Percentiles rank a stretch among this genome's conserved stretches.
Conservation (phyloP, 2,113 vertebrate species). For the Neomonachus schauinslandi region DNA sequence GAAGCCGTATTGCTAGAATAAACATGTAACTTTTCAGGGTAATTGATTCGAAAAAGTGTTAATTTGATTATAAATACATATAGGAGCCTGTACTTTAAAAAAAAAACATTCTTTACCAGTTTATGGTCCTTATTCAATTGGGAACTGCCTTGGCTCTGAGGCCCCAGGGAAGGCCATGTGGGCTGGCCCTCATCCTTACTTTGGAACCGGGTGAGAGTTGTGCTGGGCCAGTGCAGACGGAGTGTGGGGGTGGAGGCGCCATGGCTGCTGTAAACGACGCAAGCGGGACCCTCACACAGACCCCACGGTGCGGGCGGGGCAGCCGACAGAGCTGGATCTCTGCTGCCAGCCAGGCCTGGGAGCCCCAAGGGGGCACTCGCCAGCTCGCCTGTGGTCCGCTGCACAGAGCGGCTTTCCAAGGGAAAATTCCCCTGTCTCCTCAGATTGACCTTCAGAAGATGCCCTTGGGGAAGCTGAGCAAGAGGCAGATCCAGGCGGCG, state of each 20-base stretch:
- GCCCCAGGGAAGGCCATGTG: too few relatives aligned
- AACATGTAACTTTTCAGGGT: not conserved
- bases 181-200: not conserved
- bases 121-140: not conserved
- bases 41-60: not conserved
- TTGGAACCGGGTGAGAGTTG: not conserved
- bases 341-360: not conserved
- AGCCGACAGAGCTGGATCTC: not conserved
- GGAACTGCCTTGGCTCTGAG: not conserved
- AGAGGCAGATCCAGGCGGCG: slow-evolving; percentile 97
- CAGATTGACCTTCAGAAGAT: slow-evolving; percentile 99
- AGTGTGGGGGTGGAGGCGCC: rapidly evolving
- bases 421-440: not conserved
- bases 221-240: not conserved
- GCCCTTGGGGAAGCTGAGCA: slow-evolving; percentile 98
- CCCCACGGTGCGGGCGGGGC: rapidly evolving
- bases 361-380: rapidly evolving
- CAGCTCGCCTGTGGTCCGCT: rapidly evolving
- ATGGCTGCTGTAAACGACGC: rapidly evolving
- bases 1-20: too few relatives aligned
- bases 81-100: not conserved
- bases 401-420: not conserved
- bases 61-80: not conserved
- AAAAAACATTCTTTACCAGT: not conserved
- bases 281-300: not conserved